Evolutionary conservation across 1,140 invertebrate genomes (phyloP), one percentile per base, ranked within the genome.

Genomic region (Holotrichia oblita): DNA sequence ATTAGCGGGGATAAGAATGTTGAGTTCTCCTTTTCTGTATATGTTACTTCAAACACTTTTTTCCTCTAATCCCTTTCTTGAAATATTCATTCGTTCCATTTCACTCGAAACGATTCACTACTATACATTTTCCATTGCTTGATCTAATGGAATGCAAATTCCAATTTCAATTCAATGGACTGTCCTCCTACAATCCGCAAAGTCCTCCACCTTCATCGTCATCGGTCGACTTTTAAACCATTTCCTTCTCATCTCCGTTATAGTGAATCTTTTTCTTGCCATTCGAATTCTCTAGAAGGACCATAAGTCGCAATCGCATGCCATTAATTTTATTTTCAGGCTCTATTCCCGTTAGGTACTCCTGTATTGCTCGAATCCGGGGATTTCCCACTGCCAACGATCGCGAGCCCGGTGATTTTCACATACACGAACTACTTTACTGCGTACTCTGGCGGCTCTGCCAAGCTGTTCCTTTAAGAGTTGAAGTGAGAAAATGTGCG

Each of bases 191-290:
- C 27, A 69, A 69, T 69, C 14, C 61, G 61, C 61, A 22, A n/a
- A 22, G 10, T 34, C 20, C 61, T 34, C 61, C 27, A 69, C 20
- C 61, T 27, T 20, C 17, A 69, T 34, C 61, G 61, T 69, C 61
- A 69, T 69, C 61, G 61, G 61, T 69, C 61, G 61, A 69, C 61
- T 27, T 34, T 69, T 69, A 69, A 12, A 69, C 61, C 61, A 34
- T 69, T 69, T 69, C 61, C 61, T 69, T 69, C 61, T 69, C 61
- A 69, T 69, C 61, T 69, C 61, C 61, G 61, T 69, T 69, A 69
- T 69, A 69, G 61, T 69, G 61, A 69, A 69, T 69, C 61, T 69
- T 69, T 69, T 69, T 69, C 61, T 69, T 69, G 22, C 61, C 20
- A 69, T 69, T 69, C 61, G 61, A 69, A 34, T 27, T 24, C 61